phyloP scores from a whole-genome alignment of 2,797 vertebrate genomes.

The Catamblyrhynchus diadema region DNA sequence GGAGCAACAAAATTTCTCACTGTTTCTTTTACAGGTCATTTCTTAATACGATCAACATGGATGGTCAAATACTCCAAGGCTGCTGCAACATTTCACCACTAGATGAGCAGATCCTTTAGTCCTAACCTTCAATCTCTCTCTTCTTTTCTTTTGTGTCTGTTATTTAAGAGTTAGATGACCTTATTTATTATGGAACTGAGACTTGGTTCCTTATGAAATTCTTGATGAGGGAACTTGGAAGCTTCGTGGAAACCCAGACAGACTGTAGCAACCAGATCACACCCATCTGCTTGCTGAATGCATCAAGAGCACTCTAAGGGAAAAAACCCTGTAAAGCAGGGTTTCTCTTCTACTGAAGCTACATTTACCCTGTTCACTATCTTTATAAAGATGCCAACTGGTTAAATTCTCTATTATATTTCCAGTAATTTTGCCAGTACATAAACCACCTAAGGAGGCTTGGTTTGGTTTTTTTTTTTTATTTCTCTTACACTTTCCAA shows the following conservation, averaged over 20 bases:
- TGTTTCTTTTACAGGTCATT: not conserved
- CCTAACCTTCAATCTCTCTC: not conserved
- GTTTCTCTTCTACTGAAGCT: not conserved
- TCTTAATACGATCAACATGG: not conserved
- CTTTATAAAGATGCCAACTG: not conserved
- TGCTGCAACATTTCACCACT: not conserved
- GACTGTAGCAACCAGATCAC: not conserved
- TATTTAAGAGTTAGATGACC: not conserved
- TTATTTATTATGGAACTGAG: not conserved
- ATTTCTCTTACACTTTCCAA: not conserved
- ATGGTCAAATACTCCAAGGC: not conserved
- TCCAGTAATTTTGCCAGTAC: not conserved
- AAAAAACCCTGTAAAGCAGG: not conserved
- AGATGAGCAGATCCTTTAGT: not conserved
- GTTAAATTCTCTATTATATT: not conserved
- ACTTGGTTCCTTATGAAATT: not conserved
- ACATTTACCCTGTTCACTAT: not conserved
- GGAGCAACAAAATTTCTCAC: not conserved
- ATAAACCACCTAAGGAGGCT: not conserved
- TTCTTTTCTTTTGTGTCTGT: not conserved
- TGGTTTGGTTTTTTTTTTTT: not conserved
- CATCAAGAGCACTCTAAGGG: not conserved
- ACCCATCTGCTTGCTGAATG: not conserved
- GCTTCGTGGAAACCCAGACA: not conserved
- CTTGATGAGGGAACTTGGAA: not conserved